Base-by-base conservation (phyloP, 2,797 vertebrate genomes). In the Enteromius fasciolatus region DNA sequence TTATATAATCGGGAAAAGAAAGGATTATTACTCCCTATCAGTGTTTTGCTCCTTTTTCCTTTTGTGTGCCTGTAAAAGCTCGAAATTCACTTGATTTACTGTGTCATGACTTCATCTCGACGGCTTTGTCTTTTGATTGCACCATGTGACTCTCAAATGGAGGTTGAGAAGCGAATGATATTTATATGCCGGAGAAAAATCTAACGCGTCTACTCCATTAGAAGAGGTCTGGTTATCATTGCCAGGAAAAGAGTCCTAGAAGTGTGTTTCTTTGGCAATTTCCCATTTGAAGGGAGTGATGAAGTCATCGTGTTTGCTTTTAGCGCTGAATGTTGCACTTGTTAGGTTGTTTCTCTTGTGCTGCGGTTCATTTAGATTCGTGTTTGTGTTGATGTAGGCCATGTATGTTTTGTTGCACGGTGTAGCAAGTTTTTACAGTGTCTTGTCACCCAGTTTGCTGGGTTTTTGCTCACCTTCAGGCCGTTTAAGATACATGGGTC, bases 1-100 rank as follows among this genome's bases (percentile, higher is more conserved):
- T 80, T 68, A 57, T 82, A 39, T 84, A 85, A 78, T 54, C 76
- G 57, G 64, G 57, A 64, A 86, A 83, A 70, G 84, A 86, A 80
- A 69, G 73, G 77, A 76, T 83, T 77, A 83, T 87, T 85, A 73
- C 76, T 83, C 73, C 76, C 50, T 46, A 68, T 69, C 69, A 69
- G 75, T 25, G 63, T 80, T 80, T 72, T 79, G 66, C 31, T 63
- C 33, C 59, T 57, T 72, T 31, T 80, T 73, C 46, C 50, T 67
- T 75, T 68, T 68, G 70, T 68, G 48, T n/a, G 68, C 36, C 44
- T 23, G 68, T 83, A 73, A 64, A 80, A 67, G 77, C 44, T 61
- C 3, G 61, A 83, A 46, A 76, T 76, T 46, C 74, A 57, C 70
- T 76, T 77, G 64, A 83, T 77, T 77, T 83, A 77, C 52, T 39